Conservation (phyloP, 2,888 invertebrate species). For the Axea sp. region DNA sequence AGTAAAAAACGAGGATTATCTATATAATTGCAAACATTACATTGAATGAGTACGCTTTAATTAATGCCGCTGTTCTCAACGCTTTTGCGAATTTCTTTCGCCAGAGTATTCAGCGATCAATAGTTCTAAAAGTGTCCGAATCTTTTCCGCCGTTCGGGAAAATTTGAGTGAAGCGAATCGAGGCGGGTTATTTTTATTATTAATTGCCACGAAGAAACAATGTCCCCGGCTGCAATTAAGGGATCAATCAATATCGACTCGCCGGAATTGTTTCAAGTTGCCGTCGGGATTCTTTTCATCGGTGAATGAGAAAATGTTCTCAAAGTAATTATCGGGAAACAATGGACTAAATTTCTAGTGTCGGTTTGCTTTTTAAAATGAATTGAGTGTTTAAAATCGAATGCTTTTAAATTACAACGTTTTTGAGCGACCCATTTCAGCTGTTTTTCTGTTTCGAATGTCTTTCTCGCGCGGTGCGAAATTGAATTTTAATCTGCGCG, state of each 20-base stretch:
- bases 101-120: not conserved
- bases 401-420: slow-evolving; percentile 46
- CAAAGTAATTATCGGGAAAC: slow-evolving; percentile 50
- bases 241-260: slow-evolving; percentile 44
- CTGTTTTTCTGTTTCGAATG: slow-evolving; percentile 1
- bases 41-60: slow-evolving; percentile 1
- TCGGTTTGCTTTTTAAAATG: slow-evolving; percentile 49
- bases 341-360: slow-evolving; percentile 43
- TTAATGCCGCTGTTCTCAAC: not conserved
- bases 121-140: slow-evolving; percentile 2
- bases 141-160: not conserved
- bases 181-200: slow-evolving; percentile 19
- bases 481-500: slow-evolving; percentile 32
- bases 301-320: slow-evolving; percentile 41
- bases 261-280: slow-evolving; percentile 43
- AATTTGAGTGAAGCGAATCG: not conserved
- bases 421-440: slow-evolving; percentile 13
- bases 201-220: slow-evolving; percentile 32
- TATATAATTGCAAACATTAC: not conserved
- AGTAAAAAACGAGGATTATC: slow-evolving; percentile 7
- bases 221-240: slow-evolving; percentile 40
- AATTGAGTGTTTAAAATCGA: slow-evolving; percentile 55
- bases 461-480: not conserved
- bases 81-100: slow-evolving; percentile 3
- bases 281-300: slow-evolving; percentile 42